phyloP scores from a whole-genome alignment of 1,140 invertebrate genomes.

The Solen grandis region DNA sequence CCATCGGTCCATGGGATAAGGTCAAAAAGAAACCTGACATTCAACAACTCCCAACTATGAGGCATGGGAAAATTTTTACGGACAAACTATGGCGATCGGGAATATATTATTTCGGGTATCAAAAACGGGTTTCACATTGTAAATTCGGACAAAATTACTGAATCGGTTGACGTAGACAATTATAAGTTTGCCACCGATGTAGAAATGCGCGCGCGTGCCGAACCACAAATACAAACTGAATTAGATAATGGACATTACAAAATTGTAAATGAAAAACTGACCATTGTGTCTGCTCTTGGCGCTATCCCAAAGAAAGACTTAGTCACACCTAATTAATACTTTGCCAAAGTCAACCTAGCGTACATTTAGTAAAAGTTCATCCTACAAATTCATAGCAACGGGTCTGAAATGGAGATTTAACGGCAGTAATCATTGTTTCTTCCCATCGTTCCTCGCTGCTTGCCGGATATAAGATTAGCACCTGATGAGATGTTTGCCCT shows the following conservation, averaged over 20 bases:
- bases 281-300: no score
- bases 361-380: slow-evolving; percentile 34
- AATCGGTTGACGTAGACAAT: slow-evolving; percentile 11
- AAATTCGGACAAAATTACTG: no score
- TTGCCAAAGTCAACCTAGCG: slow-evolving; percentile 35
- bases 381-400: slow-evolving; percentile 19
- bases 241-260: no score
- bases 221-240: slow-evolving; percentile 23
- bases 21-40: no score
- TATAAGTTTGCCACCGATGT: not conserved
- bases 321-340: slow-evolving; percentile 5
- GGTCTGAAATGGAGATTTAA: slow-evolving; percentile 24
- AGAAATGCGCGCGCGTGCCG: slow-evolving; percentile 21
- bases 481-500: no score
- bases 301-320: slow-evolving; percentile 24
- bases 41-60: slow-evolving; percentile 3
- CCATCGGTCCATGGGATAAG: not conserved
- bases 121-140: no score
- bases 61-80: slow-evolving; percentile 15
- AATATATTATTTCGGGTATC: no score
- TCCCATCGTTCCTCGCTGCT: no score
- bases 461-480: no score
- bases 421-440: not conserved
- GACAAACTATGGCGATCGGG: no score
- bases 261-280: no score